Evolutionary conservation across 2,113 vertebrate species (phyloP).

Genomic region (Brachyistius frenatus): DNA sequence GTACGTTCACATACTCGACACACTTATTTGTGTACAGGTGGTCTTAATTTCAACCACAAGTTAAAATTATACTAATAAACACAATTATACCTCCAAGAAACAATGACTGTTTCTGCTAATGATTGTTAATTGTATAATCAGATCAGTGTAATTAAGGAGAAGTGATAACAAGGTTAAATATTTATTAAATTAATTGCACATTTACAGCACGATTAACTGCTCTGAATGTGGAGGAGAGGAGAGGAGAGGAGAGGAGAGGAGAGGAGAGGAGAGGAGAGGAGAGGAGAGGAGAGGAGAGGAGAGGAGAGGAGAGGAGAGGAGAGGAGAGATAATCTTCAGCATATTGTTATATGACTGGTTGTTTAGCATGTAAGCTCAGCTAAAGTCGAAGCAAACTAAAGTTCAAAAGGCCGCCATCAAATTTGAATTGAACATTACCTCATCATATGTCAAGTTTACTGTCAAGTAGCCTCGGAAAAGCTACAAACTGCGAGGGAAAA

Average conservation of each 20-base stretch:
- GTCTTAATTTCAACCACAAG: not conserved
- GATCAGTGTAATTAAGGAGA: slow-evolving; percentile 27
- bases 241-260: too few relatives aligned
- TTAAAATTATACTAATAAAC: not conserved
- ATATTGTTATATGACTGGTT: slow-evolving; percentile 21
- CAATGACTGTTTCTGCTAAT: slow-evolving; percentile 17
- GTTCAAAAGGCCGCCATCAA: slow-evolving; percentile 34
- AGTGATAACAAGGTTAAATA: slow-evolving; percentile 17
- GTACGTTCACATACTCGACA: too few relatives aligned
- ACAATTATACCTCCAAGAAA: not conserved
- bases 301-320: too few relatives aligned
- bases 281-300: too few relatives aligned
- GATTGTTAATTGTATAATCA: slow-evolving; percentile 37
- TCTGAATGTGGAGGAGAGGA: too few relatives aligned
- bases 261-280: not conserved
- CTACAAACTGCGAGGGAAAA: not conserved
- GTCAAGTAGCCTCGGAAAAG: not conserved
- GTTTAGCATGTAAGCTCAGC: slow-evolving; percentile 14
- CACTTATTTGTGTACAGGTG: too few relatives aligned
- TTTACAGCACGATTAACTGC: slow-evolving; percentile 1
- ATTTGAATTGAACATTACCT: slow-evolving; percentile 2
- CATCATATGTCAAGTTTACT: slow-evolving; percentile 38
- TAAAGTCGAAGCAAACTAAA: slow-evolving; percentile 40
- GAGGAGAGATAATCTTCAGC: not conserved
- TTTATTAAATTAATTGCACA: slow-evolving; percentile 26